Percentiles rank a stretch among this genome's conserved stretches.
phyloP scores from a whole-genome alignment of 2,113 vertebrate species.

The Trematocara variabile region DNA sequence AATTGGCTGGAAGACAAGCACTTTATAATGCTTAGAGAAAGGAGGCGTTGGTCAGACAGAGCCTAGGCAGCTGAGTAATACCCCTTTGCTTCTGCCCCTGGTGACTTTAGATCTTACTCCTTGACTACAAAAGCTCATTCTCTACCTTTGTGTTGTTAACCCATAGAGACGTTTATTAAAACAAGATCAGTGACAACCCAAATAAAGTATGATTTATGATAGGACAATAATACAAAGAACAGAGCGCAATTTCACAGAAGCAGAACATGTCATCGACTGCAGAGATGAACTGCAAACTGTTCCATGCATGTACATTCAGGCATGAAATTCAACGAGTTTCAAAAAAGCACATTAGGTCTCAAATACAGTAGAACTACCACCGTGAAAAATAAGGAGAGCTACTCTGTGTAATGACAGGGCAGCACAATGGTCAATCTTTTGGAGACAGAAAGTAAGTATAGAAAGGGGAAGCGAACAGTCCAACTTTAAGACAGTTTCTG shows the following conservation, averaged over 20 bases:
- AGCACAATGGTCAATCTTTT: neutral
- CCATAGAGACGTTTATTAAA: neutral
- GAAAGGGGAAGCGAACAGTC: neutral
- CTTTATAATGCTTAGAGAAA: constrained; percentile 64
- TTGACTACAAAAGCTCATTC: constrained; percentile 1
- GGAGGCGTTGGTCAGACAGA: neutral
- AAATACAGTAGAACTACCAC: neutral
- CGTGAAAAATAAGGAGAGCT: neutral
- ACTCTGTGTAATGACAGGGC: neutral
- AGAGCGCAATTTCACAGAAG: neutral
- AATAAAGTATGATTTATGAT: constrained; percentile 13
- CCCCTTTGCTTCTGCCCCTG: neutral
- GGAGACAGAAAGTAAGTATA: neutral
- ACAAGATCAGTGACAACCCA: neutral
- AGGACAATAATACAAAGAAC: neutral
- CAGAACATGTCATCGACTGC: neutral
- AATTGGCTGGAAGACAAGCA: constrained; percentile 62
- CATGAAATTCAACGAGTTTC: neutral
- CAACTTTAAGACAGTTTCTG: neutral
- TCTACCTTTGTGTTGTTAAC: constrained; percentile 1
- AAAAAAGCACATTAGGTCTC: neutral
- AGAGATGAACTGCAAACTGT: neutral
- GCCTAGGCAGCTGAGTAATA: constrained; percentile 31
- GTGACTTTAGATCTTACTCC: neutral
- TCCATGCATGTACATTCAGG: neutral